Percentiles rank a stretch among this genome's conserved stretches.
phyloP scores from a whole-genome alignment of 37 sponge, comb jelly and placozoan genomes.

The Ephydatia muelleri region DNA sequence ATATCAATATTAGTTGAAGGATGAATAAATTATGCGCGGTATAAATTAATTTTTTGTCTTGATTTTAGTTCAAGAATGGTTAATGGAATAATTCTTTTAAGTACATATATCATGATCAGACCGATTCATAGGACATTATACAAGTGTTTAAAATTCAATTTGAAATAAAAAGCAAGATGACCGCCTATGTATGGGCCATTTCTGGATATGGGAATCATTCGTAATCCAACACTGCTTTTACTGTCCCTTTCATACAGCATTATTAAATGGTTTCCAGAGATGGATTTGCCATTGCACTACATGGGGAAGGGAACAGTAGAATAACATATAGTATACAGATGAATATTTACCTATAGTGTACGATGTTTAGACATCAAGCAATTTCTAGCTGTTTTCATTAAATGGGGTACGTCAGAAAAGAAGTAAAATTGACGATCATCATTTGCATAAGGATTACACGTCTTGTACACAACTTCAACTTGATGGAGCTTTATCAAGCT shows the following conservation, averaged over 20 bases:
- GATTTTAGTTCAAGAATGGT: too few species aligned
- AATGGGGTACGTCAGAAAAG: conserved; percentile 31
- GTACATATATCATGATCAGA: too few species aligned
- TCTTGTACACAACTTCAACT: conserved; percentile 27
- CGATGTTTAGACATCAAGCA: conserved; percentile 17
- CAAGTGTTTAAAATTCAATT: too few species aligned
- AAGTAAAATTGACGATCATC: conserved; percentile 12
- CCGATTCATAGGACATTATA: too few species aligned
- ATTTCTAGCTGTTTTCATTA: conserved; percentile 31
- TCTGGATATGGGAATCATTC: conserved; percentile 1
- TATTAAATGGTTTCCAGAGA: not conserved
- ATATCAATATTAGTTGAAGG: too few species aligned
- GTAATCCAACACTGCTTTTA: conserved; percentile 1
- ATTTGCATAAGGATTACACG: conserved; percentile 1
- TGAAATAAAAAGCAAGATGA: too few species aligned
- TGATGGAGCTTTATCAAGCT: conserved; percentile 24
- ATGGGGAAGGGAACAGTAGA: not conserved
- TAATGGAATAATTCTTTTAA: too few species aligned
- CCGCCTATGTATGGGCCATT: too few species aligned
- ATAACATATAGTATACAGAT: not conserved
- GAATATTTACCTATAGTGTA: conserved; percentile 26
- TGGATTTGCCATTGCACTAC: not conserved
- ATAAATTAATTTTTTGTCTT: too few species aligned
- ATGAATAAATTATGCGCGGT: too few species aligned
- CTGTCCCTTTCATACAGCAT: not conserved